phyloP scores from a whole-genome alignment of 1,140 invertebrate genomes.

The Lysiphlebus fabarum region DNA sequence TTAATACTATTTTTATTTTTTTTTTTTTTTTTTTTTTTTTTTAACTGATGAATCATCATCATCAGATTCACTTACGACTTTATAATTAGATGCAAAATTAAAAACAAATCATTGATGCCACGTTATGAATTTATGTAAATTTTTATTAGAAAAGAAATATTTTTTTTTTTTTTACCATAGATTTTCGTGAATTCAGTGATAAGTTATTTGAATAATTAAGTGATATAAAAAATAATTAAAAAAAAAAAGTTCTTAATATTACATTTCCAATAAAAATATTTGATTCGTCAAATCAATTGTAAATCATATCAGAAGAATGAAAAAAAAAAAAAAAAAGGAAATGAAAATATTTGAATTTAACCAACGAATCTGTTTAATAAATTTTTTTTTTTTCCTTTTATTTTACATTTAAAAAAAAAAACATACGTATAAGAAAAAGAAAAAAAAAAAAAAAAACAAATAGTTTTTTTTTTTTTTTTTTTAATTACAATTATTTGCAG shows the following conservation, averaged over 20 bases:
- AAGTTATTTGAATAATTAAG: not conserved
- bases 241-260: not conserved
- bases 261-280: slow-evolving; percentile 5
- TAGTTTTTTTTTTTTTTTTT: slow-evolving; percentile 1
- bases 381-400: not conserved
- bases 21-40: slow-evolving; percentile 7
- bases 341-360: not conserved
- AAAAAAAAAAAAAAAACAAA: not conserved
- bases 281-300: slow-evolving; percentile 15
- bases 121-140: slow-evolving; percentile 16
- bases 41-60: slow-evolving; percentile 1
- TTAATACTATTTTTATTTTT: not conserved
- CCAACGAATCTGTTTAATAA: not conserved
- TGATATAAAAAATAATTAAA: slow-evolving; percentile 2
- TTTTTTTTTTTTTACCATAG: no score
- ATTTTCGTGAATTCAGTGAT: not conserved
- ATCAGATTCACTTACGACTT: slow-evolving; percentile 15
- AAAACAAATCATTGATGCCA: slow-evolving; percentile 2
- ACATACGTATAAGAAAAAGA: not conserved
- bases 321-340: slow-evolving; percentile 6
- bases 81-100: slow-evolving; percentile 15
- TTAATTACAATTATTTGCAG: slow-evolving; percentile 16
- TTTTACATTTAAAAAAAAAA: slow-evolving; percentile 18
- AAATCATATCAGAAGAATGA: slow-evolving; percentile 21
- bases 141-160: slow-evolving; percentile 7